Evolutionary conservation across 2,888 invertebrate genomes (phyloP).

Genomic region (Mactromeris polynyma): DNA sequence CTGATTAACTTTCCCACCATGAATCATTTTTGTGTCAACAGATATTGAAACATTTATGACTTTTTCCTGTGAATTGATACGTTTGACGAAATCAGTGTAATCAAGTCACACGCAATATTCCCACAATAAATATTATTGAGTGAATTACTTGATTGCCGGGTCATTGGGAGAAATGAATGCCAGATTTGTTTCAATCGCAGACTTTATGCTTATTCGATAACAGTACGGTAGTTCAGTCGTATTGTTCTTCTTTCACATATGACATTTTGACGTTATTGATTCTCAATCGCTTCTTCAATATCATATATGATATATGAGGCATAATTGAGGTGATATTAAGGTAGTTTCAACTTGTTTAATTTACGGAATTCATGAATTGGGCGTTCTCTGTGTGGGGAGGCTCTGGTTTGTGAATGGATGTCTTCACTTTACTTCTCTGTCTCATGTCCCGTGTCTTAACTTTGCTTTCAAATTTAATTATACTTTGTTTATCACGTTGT

Average conservation of each 20-base stretch:
- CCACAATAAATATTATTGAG: constrained; percentile 16
- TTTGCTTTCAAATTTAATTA: background rate
- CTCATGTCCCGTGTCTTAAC: background rate
- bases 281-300: background rate
- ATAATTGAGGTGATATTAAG: no score
- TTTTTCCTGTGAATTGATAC: background rate
- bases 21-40: constrained; percentile 22
- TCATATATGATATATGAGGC: background rate
- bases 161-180: background rate
- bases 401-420: no score
- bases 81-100: background rate
- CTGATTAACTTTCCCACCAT: constrained; percentile 13
- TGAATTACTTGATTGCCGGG: background rate
- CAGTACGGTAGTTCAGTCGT: background rate
- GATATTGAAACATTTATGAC: constrained; percentile 19
- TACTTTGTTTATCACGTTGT: background rate
- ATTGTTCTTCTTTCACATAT: background rate
- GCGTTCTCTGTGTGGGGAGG: no score
- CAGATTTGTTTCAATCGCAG: background rate
- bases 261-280: no score
- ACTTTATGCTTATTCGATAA: background rate
- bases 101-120: background rate
- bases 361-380: no score
- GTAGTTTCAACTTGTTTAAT: no score
- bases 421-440: no score